Evolutionary conservation across 1,140 invertebrate genomes (phyloP).

Genomic region (Asbolus verrucosus): DNA sequence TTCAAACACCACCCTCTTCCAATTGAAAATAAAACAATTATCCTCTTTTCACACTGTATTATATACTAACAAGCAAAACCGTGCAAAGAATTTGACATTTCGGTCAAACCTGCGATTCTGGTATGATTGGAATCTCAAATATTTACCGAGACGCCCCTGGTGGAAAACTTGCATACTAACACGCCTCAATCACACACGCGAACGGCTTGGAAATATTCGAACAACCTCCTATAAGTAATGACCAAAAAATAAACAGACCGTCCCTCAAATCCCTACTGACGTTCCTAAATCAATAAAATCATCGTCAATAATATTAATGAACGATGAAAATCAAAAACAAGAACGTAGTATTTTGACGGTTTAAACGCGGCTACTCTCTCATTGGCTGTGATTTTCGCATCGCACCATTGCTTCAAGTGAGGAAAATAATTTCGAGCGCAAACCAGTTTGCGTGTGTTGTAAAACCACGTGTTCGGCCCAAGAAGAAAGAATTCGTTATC

Average conservation of each 20-base stretch:
- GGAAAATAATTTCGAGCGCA: slow-evolving; percentile 53
- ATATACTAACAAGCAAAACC: slow-evolving; percentile 63
- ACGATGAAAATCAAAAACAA: too few relatives aligned
- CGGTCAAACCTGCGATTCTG: slow-evolving; percentile 65
- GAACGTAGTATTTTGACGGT: slow-evolving; percentile 43
- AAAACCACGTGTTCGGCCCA: neutral
- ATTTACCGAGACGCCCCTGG: slow-evolving; percentile 63
- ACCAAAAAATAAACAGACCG: slow-evolving; percentile 4
- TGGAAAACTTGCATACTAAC: slow-evolving; percentile 60
- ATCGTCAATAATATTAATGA: too few relatives aligned
- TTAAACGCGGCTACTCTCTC: slow-evolving; percentile 44
- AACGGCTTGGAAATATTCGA: slow-evolving; percentile 3
- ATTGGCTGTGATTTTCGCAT: slow-evolving; percentile 56
- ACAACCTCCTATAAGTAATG: slow-evolving; percentile 13
- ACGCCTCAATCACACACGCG: slow-evolving; percentile 46
- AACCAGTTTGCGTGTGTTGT: neutral
- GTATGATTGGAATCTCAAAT: slow-evolving; percentile 65
- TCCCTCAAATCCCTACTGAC: too few relatives aligned
- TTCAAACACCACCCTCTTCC: neutral
- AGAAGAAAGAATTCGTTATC: slow-evolving; percentile 48
- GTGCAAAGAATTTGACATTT: slow-evolving; percentile 67
- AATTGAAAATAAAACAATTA: slow-evolving; percentile 39
- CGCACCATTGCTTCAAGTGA: slow-evolving; percentile 51
- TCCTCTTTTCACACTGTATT: slow-evolving; percentile 58
- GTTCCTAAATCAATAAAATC: too few relatives aligned